Conservation (phyloP, 37 sponge, comb jelly and placozoan species). For the Sycon ciliatum region DNA sequence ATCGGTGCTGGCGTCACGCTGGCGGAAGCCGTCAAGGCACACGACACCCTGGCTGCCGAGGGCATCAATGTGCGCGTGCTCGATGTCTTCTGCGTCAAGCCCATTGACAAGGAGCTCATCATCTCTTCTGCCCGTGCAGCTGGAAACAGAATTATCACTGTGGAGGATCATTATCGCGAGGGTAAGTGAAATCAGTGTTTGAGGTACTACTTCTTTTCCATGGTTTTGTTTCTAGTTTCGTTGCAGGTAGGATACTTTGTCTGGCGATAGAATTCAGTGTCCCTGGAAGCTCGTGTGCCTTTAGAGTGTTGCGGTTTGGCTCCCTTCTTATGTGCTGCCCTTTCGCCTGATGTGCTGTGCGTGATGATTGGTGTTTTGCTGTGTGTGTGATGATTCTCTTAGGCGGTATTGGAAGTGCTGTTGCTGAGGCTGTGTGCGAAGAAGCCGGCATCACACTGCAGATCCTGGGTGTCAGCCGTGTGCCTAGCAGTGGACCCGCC, state of each 20-base stretch:
- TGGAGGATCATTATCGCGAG: slow-evolving; percentile 93
- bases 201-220: no score
- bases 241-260: no score
- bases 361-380: no score
- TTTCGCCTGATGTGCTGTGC: no score
- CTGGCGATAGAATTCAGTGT: no score
- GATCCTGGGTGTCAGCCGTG: slow-evolving; percentile 65
- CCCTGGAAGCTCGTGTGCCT: no score
- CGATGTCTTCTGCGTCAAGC: slow-evolving; percentile 92
- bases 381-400: no score
- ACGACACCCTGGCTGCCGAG: slow-evolving; percentile 51
- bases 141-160: slow-evolving; percentile 71
- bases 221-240: no score
- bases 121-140: slow-evolving; percentile 57
- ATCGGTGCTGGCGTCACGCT: slow-evolving; percentile 88
- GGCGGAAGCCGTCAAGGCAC: slow-evolving; percentile 64
- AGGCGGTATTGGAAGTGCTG: slow-evolving; percentile 98
- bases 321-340: no score
- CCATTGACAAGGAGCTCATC: slow-evolving; percentile 80
- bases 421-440: slow-evolving; percentile 69
- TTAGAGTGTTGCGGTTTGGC: no score
- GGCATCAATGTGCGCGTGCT: slow-evolving; percentile 81
- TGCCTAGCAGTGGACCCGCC: slow-evolving; percentile 82
- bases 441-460: slow-evolving; percentile 46
- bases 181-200: no score